Percentiles rank a stretch among this genome's conserved stretches.
Conservation (phyloP, 1,140 invertebrate species). For the Drosophila ironensis region DNA sequence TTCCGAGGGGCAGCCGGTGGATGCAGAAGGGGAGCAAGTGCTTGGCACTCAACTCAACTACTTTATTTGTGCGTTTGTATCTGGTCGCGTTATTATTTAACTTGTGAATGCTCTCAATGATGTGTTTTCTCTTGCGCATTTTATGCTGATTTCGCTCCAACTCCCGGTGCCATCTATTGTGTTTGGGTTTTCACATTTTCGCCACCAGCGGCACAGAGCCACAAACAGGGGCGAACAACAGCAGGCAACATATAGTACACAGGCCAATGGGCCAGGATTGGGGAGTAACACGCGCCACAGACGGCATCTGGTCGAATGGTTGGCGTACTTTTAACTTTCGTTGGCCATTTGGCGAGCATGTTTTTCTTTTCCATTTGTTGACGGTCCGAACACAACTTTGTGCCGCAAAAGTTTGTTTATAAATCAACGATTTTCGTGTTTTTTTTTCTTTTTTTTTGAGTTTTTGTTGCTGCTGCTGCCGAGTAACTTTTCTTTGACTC, state of each 20-base stretch:
- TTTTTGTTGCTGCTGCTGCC: conserved; percentile 4
- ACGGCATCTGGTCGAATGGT: conserved; percentile 16
- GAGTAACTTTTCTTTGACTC: conserved; percentile 28
- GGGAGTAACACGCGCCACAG: conserved; percentile 19
- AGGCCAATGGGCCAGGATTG: conserved; percentile 2
- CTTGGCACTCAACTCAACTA: conserved; percentile 37
- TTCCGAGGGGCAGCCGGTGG: neutral
- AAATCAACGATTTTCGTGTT: no score
- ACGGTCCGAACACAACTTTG: conserved; percentile 59
- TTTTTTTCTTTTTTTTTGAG: conserved; percentile 14
- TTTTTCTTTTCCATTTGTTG: conserved; percentile 59
- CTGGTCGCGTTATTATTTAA: conserved; percentile 51
- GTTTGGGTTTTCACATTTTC: conserved; percentile 15
- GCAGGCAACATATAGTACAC: neutral
- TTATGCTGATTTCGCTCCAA: conserved; percentile 40
- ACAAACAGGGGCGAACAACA: neutral
- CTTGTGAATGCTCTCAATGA: conserved; percentile 51
- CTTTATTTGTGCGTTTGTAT: conserved; percentile 52
- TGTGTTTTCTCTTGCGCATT: conserved; percentile 42
- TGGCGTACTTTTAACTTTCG: conserved; percentile 57
- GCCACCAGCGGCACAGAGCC: neutral
- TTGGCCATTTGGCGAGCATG: conserved; percentile 62
- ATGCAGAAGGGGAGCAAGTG: neutral
- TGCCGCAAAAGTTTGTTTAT: conserved; percentile 72
- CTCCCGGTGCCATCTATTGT: conserved; percentile 32